Evolutionary conservation across 2,113 vertebrate species (phyloP).

Genomic region (Stegastes partitus): DNA sequence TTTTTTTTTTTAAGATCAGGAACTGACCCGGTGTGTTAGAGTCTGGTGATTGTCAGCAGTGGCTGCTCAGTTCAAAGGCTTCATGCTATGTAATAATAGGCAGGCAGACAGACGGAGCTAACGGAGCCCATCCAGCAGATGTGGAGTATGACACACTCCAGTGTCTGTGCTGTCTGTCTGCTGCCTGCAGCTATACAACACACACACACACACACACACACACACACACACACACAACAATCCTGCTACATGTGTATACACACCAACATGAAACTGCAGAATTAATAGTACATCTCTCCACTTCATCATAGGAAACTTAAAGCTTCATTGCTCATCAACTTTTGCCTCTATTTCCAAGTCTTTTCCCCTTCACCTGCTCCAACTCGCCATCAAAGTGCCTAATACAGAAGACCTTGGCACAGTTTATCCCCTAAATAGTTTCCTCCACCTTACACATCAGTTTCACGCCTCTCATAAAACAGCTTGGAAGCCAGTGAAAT

Average conservation of each 20-base stretch:
- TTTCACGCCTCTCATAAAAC: conserved; percentile 42
- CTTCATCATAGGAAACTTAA: conserved; percentile 28
- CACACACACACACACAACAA: too few relatives aligned
- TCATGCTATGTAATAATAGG: conserved; percentile 63
- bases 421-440: conserved; percentile 48
- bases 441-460: conserved; percentile 26
- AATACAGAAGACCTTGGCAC: background rate
- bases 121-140: conserved; percentile 76
- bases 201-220: too few relatives aligned
- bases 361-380: background rate
- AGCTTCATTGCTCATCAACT: conserved; percentile 10
- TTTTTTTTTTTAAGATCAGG: conserved; percentile 28
- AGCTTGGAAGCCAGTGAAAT: conserved; percentile 37
- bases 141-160: conserved; percentile 74
- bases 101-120: conserved; percentile 70
- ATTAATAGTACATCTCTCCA: conserved; percentile 7
- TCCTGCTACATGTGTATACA: conserved; percentile 8
- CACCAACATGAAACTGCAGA: conserved; percentile 16
- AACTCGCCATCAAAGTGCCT: background rate
- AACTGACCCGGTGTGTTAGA: conserved; percentile 35
- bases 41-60: conserved; percentile 82
- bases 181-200: conserved; percentile 51
- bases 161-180: conserved; percentile 54
- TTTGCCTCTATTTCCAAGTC: background rate
- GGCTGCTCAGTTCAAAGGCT: conserved; percentile 78